Percentiles rank a stretch among this genome's conserved stretches.
phyloP scores from a whole-genome alignment of 1,140 invertebrate genomes.

The Conus betulinus region DNA sequence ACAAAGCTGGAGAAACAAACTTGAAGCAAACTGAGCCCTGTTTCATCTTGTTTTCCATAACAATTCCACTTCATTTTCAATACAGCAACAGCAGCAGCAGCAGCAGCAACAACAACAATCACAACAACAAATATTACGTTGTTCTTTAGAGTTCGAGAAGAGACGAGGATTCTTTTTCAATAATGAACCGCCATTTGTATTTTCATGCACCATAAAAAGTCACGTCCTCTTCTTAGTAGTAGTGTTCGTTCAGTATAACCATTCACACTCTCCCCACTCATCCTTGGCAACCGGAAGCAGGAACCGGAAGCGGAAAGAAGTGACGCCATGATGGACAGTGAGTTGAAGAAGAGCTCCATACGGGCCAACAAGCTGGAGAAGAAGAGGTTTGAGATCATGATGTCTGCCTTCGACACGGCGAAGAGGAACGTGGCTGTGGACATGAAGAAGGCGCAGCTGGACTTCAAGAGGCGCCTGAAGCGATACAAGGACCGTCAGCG shows the following conservation, averaged over 20 bases:
- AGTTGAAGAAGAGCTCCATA: constrained; percentile 25
- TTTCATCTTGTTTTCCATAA: too few relatives aligned
- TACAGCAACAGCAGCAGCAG: neutral
- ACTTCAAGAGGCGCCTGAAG: constrained; percentile 31
- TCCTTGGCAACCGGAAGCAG: neutral
- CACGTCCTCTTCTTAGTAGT: neutral
- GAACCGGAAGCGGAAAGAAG: neutral
- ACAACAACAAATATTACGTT: neutral
- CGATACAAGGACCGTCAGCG: constrained; percentile 35
- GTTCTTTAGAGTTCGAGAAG: neutral
- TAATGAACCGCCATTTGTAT: too few relatives aligned
- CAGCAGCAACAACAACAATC: neutral
- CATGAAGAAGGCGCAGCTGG: constrained; percentile 37
- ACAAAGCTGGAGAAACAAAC: too few relatives aligned
- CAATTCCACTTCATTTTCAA: too few relatives aligned
- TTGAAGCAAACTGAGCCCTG: too few relatives aligned
- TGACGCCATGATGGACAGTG: constrained; percentile 22
- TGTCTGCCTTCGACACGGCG: constrained; percentile 21
- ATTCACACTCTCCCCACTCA: neutral
- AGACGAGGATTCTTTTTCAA: too few relatives aligned
- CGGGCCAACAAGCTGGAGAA: constrained; percentile 27
- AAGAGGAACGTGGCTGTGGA: constrained; percentile 35
- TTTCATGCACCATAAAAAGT: neutral
- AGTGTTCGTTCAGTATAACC: neutral
- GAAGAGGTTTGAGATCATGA: constrained; percentile 23